Conservation (phyloP, 2,888 invertebrate species). For the Amiota communis region DNA sequence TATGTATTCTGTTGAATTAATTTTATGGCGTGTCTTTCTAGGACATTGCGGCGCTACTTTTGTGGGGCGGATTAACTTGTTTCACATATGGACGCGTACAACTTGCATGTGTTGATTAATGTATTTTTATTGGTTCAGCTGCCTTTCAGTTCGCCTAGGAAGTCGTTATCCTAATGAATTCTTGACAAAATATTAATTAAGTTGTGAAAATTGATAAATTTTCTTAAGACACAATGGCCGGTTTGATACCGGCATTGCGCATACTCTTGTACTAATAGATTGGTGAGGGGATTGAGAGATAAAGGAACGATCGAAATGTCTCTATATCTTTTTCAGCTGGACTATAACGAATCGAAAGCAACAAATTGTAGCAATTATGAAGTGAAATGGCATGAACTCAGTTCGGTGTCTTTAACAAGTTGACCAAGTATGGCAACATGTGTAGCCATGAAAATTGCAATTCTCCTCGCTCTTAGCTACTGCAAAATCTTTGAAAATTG, state of each 20-base stretch:
- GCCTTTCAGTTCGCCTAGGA: constrained; percentile 35
- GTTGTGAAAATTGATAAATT: constrained; percentile 48
- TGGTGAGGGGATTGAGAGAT: too few relatives aligned
- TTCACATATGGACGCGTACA: constrained; percentile 9
- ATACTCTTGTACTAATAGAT: not conserved
- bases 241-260: not conserved
- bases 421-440: not conserved
- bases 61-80: constrained; percentile 57
- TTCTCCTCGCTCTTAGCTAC: constrained; percentile 49
- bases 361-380: not conserved
- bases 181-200: constrained; percentile 57
- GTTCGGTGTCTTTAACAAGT: too few relatives aligned
- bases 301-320: not conserved
- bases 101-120: constrained; percentile 52
- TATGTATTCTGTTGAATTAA: constrained; percentile 16
- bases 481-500: constrained; percentile 26
- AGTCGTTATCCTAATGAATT: constrained; percentile 14
- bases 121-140: constrained; percentile 45
- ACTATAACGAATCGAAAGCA: constrained; percentile 14
- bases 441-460: constrained; percentile 60
- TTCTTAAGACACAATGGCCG: not conserved
- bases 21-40: constrained; percentile 42
- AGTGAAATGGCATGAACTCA: not conserved
- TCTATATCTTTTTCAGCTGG: constrained; percentile 2
- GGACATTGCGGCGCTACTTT: constrained; percentile 46